Conservation (phyloP, 1,140 invertebrate genomes). For the Pentalonia nigronervosa region DNA sequence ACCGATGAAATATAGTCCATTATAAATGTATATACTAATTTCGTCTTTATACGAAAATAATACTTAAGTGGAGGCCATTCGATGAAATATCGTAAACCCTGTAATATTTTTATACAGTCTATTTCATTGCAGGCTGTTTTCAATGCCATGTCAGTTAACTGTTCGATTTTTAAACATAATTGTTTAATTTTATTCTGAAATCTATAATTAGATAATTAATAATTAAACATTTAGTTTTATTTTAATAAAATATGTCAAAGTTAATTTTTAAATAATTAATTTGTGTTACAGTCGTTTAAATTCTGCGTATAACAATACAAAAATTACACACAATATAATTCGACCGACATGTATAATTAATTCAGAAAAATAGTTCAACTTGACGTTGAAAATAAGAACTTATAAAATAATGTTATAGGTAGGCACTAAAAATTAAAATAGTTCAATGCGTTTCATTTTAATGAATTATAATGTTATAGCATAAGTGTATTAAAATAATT, state of each 20-base stretch:
- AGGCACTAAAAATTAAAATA: neutral
- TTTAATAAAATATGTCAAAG: neutral
- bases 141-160: neutral
- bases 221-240: neutral
- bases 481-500: too few relatives aligned
- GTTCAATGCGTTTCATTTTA: neutral
- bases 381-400: neutral
- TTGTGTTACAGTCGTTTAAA: neutral
- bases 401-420: neutral
- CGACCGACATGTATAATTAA: neutral
- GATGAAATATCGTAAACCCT: constrained; percentile 19
- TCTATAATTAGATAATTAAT: neutral
- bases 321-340: neutral
- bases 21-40: neutral
- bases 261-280: neutral
- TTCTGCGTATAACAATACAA: too few relatives aligned
- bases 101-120: constrained; percentile 20
- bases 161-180: neutral
- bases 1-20: neutral
- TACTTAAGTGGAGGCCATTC: constrained; percentile 22
- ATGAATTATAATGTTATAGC: too few relatives aligned
- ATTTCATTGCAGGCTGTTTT: neutral
- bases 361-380: neutral
- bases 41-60: neutral
- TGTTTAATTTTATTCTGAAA: neutral